Conservation (phyloP, 2,888 invertebrate species). For the Mactromeris polynyma region DNA sequence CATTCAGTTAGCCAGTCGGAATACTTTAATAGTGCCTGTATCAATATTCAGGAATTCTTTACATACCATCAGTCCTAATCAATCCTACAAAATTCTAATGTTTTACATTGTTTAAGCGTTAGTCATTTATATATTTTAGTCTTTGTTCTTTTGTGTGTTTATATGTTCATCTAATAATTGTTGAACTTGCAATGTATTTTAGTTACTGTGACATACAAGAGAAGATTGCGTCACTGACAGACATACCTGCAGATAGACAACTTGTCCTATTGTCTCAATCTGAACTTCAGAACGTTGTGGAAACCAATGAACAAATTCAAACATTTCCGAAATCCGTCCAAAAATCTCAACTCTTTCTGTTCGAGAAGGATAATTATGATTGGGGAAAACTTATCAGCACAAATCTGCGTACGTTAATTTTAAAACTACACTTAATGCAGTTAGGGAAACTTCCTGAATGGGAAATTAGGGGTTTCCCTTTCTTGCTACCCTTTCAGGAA, state of each 20-base stretch:
- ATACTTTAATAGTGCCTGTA: too few species aligned
- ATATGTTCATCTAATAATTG: too few species aligned
- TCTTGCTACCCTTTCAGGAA: too few species aligned
- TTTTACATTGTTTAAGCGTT: too few species aligned
- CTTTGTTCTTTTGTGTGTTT: too few species aligned
- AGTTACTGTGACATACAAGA: slow-evolving; percentile 61
- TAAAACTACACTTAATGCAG: not conserved
- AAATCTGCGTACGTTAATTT: slow-evolving; percentile 18
- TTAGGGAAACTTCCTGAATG: too few species aligned
- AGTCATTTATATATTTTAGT: too few species aligned
- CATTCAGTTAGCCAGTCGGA: too few species aligned
- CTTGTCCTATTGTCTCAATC: slow-evolving; percentile 44
- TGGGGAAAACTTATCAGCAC: not conserved
- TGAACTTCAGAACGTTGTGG: slow-evolving; percentile 41
- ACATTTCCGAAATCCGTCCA: slow-evolving; percentile 57
- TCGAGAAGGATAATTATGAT: slow-evolving; percentile 64
- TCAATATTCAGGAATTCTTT: too few species aligned
- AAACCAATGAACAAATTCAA: slow-evolving; percentile 47
- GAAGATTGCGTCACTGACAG: slow-evolving; percentile 51
- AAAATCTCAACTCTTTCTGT: slow-evolving; percentile 52
- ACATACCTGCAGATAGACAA: slow-evolving; percentile 58
- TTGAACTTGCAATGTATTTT: slow-evolving; percentile 24
- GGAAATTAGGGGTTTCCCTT: too few species aligned
- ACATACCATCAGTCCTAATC: too few species aligned
- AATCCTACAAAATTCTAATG: too few species aligned